Percentiles rank a stretch among this genome's conserved stretches.
These are phyloP conservation scores for Rallus limicola DNA, from an alignment of 2,113 vertebrate species.

Conservation along the genomic window DNA sequence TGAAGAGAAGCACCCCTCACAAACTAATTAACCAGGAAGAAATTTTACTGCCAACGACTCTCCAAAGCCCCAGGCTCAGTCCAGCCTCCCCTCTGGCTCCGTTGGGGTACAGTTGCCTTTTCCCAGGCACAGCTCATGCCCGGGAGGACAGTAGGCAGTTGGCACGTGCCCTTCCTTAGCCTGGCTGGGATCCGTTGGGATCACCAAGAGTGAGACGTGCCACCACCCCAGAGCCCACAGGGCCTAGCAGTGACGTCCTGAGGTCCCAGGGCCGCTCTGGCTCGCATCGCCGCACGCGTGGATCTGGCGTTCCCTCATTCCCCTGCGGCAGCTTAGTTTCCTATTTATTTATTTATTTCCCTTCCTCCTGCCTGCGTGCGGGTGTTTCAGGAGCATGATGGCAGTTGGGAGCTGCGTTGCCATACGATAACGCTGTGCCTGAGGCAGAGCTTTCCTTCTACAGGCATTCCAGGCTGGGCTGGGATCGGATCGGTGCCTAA, in stretches of 20 bases:
- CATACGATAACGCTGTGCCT: accelerated
- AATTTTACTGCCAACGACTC: not conserved
- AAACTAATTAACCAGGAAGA: not conserved
- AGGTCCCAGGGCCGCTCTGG: not conserved
- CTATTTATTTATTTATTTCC: no score
- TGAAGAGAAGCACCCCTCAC: not conserved
- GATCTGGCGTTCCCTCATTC: not conserved
- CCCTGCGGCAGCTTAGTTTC: not conserved
- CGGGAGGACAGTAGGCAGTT: not conserved
- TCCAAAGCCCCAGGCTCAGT: no score
- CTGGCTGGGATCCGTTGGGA: not conserved
- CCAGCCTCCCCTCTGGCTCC: accelerated
- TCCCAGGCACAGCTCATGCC: not conserved
- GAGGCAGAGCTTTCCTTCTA: not conserved
- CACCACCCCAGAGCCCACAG: not conserved
- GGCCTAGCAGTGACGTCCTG: not conserved
- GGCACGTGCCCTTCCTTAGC: not conserved
- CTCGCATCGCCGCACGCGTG: not conserved
- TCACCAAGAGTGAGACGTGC: not conserved
- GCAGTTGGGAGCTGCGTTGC: not conserved
- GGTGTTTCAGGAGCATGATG: not conserved
- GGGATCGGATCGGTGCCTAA: not conserved
- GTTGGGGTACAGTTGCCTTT: not conserved
- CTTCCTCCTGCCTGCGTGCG: no score
- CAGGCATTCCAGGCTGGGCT: not conserved